Percentiles rank a stretch among this genome's conserved stretches.
These are phyloP conservation scores for Nomada flava DNA, from an alignment of 2,888 invertebrate genomes.

Conservation along the genomic window DNA sequence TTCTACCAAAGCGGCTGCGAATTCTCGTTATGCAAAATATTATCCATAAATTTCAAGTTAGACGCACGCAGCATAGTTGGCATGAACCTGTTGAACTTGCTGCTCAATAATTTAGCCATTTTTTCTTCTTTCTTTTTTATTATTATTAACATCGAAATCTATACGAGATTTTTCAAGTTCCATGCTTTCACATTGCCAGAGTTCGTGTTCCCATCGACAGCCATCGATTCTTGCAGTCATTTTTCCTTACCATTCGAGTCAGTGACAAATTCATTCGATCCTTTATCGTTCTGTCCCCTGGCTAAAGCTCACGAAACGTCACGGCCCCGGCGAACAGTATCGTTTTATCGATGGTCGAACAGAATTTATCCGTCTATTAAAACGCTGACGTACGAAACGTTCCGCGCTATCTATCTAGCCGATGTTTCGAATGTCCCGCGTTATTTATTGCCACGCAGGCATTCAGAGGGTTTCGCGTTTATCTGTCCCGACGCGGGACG, in stretches of 20 bases:
- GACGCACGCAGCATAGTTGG: too few relatives aligned
- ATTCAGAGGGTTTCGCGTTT: slow-evolving; percentile 27
- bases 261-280: slow-evolving; percentile 17
- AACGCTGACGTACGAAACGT: slow-evolving; percentile 25
- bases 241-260: background rate
- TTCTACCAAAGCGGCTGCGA: too few relatives aligned
- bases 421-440: slow-evolving; percentile 31
- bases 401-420: slow-evolving; percentile 20
- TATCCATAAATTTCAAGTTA: too few relatives aligned
- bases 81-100: too few relatives aligned
- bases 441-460: slow-evolving; percentile 38
- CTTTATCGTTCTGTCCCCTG: background rate
- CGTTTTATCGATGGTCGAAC: slow-evolving; percentile 19
- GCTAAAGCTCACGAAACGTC: background rate
- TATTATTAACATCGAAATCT: too few relatives aligned
- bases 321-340: background rate
- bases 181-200: slow-evolving; percentile 8
- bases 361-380: slow-evolving; percentile 40
- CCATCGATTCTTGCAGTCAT: background rate
- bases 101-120: too few relatives aligned
- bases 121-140: too few relatives aligned
- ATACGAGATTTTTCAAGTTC: background rate
- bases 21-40: too few relatives aligned
- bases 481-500: slow-evolving; percentile 29
- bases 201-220: slow-evolving; percentile 7